A percentile compares a stretch with the other conserved stretches of the same genome.
These are phyloP conservation scores for Mystacornis crossleyi DNA, from an alignment of 2,113 vertebrate genomes.

Conservation along the genomic window DNA sequence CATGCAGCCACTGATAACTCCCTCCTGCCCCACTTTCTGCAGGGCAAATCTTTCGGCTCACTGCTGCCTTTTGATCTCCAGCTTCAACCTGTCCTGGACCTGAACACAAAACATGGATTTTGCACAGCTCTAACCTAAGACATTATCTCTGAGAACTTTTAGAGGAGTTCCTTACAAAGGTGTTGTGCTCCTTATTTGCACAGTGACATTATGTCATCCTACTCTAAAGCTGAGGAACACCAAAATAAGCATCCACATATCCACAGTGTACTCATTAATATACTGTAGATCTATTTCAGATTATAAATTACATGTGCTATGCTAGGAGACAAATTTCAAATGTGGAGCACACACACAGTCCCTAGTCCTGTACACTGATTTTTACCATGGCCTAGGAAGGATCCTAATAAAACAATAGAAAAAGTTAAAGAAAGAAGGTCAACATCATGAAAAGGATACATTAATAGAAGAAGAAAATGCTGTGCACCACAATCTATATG, in stretches of 20 bases:
- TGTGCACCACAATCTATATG: not conserved
- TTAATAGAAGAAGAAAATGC: not conserved
- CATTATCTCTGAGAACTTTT: not conserved
- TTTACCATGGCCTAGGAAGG: not conserved
- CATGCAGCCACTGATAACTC: not conserved
- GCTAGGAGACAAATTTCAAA: not conserved
- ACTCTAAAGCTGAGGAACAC: not conserved
- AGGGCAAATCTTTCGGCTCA: not conserved
- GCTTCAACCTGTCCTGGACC: not conserved
- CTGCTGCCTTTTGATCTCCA: not conserved
- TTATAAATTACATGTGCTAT: not conserved
- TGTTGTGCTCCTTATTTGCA: not conserved
- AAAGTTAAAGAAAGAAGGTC: not conserved
- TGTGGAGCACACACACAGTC: accelerated
- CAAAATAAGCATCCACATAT: not conserved
- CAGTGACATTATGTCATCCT: not conserved
- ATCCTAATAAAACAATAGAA: not conserved
- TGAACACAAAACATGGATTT: accelerated
- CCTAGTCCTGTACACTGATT: not conserved
- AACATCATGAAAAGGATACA: not conserved
- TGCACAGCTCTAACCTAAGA: not conserved
- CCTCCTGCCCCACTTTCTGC: not conserved
- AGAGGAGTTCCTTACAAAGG: not conserved
- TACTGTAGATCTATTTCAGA: not conserved
- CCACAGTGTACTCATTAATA: not conserved